Conservation (phyloP, 1,140 invertebrate genomes). For the Harpegnathos saltator region DNA sequence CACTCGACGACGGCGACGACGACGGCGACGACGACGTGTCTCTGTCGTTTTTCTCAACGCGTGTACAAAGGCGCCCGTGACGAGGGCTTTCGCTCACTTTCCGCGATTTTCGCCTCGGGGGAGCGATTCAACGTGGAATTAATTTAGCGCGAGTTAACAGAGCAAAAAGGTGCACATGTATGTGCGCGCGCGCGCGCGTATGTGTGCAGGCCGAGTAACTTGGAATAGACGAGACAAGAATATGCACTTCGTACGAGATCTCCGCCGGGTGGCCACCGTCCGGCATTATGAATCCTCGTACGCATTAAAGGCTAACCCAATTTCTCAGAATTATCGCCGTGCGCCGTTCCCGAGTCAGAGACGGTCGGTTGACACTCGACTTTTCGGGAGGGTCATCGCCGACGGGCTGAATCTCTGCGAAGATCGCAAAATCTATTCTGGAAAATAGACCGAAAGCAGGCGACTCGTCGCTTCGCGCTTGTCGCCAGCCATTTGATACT, state of each 20-base stretch:
- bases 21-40: too few species aligned
- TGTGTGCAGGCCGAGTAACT: too few species aligned
- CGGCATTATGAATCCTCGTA: constrained; percentile 67
- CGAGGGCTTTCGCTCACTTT: constrained; percentile 24
- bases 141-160: constrained; percentile 62
- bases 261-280: constrained; percentile 14
- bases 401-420: too few species aligned
- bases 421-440: too few species aligned
- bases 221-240: constrained; percentile 56
- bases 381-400: too few species aligned
- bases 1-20: too few species aligned
- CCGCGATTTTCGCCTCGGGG: constrained; percentile 37
- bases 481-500: too few species aligned
- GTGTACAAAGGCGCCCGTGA: not conserved
- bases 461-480: too few species aligned
- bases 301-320: constrained; percentile 74
- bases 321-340: constrained; percentile 73
- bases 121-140: constrained; percentile 56
- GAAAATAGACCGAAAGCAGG: too few species aligned
- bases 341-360: constrained; percentile 39
- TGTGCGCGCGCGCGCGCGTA: too few species aligned
- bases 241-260: constrained; percentile 60
- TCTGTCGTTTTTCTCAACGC: not conserved
- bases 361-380: constrained; percentile 23
- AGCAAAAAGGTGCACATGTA: constrained; percentile 48